phyloP scores from a whole-genome alignment of 2,797 vertebrate species.

The Craterocephalus amniculus region DNA sequence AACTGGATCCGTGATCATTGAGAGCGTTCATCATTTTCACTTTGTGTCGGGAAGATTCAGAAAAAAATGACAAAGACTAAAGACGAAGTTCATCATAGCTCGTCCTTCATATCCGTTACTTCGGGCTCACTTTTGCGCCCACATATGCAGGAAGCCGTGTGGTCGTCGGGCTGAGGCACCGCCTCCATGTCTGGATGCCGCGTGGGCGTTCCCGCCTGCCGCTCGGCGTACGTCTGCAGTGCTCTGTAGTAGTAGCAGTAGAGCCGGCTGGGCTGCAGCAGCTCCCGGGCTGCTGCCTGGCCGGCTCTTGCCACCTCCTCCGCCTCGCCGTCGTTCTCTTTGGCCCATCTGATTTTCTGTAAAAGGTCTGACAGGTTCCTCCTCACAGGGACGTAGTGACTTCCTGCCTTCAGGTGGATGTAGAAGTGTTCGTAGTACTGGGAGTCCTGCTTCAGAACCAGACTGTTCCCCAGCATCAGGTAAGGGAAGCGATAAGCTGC shows the following conservation, averaged over 20 bases:
- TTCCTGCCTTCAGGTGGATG: constrained; percentile 80
- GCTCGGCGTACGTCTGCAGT: constrained; percentile 73
- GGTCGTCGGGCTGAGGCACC: constrained; percentile 64
- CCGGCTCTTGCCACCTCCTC: constrained; percentile 83
- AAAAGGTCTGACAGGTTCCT: constrained; percentile 90
- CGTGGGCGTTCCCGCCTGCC: constrained; percentile 43
- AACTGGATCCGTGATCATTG: neutral
- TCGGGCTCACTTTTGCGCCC: neutral
- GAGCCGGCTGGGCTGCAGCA: constrained; percentile 86
- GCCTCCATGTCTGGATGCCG: constrained; percentile 69
- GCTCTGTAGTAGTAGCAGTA: constrained; percentile 91
- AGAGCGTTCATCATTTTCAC: neutral
- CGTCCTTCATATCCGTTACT: constrained; percentile 42
- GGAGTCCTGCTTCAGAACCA: constrained; percentile 93
- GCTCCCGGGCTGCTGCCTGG: constrained; percentile 81
- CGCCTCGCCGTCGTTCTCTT: constrained; percentile 86
- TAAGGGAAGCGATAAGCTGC: constrained; percentile 94
- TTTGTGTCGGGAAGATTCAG: constrained; percentile 13
- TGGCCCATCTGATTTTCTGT: constrained; percentile 90
- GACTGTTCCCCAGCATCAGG: constrained; percentile 91
- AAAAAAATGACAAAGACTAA: neutral
- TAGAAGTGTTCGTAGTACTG: constrained; percentile 95
- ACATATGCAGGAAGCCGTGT: constrained; percentile 46
- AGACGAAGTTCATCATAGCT: constrained; percentile 58
- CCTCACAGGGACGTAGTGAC: constrained; percentile 88